Percentiles rank a stretch among this genome's conserved stretches.
Conservation (phyloP, 2,888 invertebrate species). For the Lycia hirtaria region DNA sequence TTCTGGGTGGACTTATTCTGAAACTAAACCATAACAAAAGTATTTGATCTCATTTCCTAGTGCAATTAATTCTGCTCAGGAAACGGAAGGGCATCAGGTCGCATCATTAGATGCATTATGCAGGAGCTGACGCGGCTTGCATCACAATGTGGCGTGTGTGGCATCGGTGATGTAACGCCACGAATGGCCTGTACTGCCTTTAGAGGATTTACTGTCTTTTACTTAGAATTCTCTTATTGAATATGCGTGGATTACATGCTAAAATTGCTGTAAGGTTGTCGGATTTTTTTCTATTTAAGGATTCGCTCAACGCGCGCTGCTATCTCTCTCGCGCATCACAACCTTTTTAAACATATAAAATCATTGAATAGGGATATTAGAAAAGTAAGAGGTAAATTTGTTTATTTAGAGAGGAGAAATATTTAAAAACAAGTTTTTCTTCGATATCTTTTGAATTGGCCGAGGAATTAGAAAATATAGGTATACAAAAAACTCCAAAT, state of each 20-base stretch:
- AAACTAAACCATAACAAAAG: background rate
- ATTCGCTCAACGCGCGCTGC: too few relatives aligned
- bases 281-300: too few relatives aligned
- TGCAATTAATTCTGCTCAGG: slow-evolving; percentile 74
- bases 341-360: too few relatives aligned
- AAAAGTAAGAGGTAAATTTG: too few relatives aligned
- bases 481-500: too few relatives aligned
- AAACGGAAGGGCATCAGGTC: slow-evolving; percentile 80
- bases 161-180: slow-evolving; percentile 11
- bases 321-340: too few relatives aligned
- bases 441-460: too few relatives aligned
- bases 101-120: slow-evolving; percentile 79
- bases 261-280: too few relatives aligned
- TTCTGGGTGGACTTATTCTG: slow-evolving; percentile 1
- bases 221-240: background rate
- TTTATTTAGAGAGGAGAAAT: too few relatives aligned
- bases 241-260: background rate
- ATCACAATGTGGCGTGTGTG: slow-evolving; percentile 49
- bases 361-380: too few relatives aligned
- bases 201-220: background rate
- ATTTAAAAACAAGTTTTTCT: too few relatives aligned
- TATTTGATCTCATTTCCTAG: slow-evolving; percentile 33
- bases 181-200: background rate
- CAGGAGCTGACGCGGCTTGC: slow-evolving; percentile 63
- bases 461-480: too few relatives aligned